Evolutionary conservation across 2,888 invertebrate species (phyloP).

Genomic region (Luperina testacea): DNA sequence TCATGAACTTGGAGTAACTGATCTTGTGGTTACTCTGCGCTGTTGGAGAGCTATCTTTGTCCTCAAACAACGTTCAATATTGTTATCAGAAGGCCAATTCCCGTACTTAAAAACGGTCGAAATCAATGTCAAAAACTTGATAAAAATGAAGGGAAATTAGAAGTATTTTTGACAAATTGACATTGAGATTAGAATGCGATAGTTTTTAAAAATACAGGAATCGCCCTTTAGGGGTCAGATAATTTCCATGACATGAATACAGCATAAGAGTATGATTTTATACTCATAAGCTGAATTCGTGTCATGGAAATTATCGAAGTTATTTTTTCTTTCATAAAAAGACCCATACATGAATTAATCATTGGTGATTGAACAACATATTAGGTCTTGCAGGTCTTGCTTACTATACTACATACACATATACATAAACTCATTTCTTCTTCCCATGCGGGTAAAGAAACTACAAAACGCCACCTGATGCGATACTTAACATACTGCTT

Average conservation of each 20-base stretch:
- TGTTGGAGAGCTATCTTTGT: constrained; percentile 5
- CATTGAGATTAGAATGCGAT: neutral
- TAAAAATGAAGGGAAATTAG: too few relatives aligned
- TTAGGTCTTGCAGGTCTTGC: neutral
- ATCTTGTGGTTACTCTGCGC: neutral
- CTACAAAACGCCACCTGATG: too few relatives aligned
- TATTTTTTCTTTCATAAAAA: neutral
- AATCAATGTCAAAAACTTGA: neutral
- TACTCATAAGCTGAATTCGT: neutral
- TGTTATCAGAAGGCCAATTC: neutral
- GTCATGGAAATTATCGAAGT: neutral
- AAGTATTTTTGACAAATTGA: neutral
- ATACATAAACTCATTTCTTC: too few relatives aligned
- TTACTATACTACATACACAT: neutral
- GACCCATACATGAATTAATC: neutral
- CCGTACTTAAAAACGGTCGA: neutral
- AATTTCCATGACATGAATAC: too few relatives aligned
- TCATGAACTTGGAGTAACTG: constrained; percentile 31
- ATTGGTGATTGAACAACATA: neutral
- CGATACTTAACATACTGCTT: too few relatives aligned
- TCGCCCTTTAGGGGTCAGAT: neutral
- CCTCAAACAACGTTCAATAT: constrained; percentile 1
- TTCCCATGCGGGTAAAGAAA: too few relatives aligned
- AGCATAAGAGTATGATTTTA: too few relatives aligned
- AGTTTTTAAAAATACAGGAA: neutral